Evolutionary conservation across 2,888 invertebrate species (phyloP).

Genomic region (Euzetes globulus): DNA sequence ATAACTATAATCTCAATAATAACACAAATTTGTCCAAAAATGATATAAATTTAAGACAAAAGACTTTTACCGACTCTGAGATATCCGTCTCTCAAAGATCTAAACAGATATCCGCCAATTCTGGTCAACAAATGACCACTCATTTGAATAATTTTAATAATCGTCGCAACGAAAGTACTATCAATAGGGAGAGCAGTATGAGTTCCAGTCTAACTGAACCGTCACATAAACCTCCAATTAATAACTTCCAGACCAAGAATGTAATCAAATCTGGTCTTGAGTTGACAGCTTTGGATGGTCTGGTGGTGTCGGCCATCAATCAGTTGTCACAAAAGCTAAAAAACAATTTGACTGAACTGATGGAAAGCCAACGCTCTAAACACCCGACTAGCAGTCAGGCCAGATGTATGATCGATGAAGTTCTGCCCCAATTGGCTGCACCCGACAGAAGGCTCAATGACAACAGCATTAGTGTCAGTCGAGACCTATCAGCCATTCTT

Average conservation of each 20-base stretch:
- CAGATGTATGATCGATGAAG: slow-evolving; percentile 36
- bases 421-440: slow-evolving; percentile 42
- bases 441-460: slow-evolving; percentile 34
- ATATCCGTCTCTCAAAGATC: no score
- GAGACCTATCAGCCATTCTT: slow-evolving; percentile 51
- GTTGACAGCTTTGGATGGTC: slow-evolving; percentile 47
- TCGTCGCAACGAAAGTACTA: no score
- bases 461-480: slow-evolving; percentile 36
- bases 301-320: slow-evolving; percentile 53
- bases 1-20: background rate
- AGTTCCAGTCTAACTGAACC: no score
- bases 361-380: slow-evolving; percentile 50
- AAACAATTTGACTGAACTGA: slow-evolving; percentile 49
- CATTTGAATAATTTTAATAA: no score
- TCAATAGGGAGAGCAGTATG: no score
- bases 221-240: background rate
- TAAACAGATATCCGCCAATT: no score
- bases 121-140: no score
- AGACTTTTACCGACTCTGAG: no score
- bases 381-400: slow-evolving; percentile 35
- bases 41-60: no score
- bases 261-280: background rate
- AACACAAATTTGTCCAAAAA: background rate
- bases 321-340: slow-evolving; percentile 52
- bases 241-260: background rate